Conservation (phyloP, 2,113 vertebrate species). For the Cyprinodon tularosa region DNA sequence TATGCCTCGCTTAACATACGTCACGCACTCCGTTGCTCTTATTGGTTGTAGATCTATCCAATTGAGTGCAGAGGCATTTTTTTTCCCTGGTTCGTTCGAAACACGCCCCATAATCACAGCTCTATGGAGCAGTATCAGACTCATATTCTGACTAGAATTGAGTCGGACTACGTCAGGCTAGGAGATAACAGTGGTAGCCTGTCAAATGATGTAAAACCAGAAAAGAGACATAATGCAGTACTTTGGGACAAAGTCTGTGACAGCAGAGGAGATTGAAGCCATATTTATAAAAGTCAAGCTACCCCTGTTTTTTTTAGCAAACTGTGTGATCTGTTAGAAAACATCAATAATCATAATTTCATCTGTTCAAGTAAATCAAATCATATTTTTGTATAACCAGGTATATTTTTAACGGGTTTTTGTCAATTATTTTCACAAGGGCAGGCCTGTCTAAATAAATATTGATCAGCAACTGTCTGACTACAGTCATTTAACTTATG, state of each 20-base stretch:
- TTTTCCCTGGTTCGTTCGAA: too few relatives aligned
- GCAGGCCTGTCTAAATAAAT: not conserved
- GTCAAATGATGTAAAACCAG: conserved; percentile 15
- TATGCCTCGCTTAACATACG: too few relatives aligned
- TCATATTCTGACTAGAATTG: too few relatives aligned
- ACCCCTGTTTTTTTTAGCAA: conserved; percentile 10
- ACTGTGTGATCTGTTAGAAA: conserved; percentile 60
- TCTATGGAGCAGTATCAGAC: too few relatives aligned
- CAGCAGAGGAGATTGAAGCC: conserved; percentile 24
- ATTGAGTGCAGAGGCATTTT: too few relatives aligned
- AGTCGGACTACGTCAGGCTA: too few relatives aligned
- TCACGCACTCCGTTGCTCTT: too few relatives aligned
- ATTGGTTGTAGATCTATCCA: too few relatives aligned
- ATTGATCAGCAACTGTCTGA: not conserved
- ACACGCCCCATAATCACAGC: too few relatives aligned
- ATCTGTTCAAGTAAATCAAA: conserved; percentile 27
- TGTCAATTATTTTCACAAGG: not conserved
- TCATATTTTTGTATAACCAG: not conserved
- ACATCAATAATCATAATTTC: conserved; percentile 37
- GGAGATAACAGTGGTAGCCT: not conserved
- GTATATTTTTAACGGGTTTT: not conserved
- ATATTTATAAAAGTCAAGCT: conserved; percentile 10
- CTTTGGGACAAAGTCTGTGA: conserved; percentile 21
- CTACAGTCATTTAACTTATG: not conserved
- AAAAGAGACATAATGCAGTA: conserved; percentile 30